These are phyloP conservation scores for Cerastis leucographa DNA, from an alignment of 2,888 invertebrate species.

Conservation along the genomic window DNA sequence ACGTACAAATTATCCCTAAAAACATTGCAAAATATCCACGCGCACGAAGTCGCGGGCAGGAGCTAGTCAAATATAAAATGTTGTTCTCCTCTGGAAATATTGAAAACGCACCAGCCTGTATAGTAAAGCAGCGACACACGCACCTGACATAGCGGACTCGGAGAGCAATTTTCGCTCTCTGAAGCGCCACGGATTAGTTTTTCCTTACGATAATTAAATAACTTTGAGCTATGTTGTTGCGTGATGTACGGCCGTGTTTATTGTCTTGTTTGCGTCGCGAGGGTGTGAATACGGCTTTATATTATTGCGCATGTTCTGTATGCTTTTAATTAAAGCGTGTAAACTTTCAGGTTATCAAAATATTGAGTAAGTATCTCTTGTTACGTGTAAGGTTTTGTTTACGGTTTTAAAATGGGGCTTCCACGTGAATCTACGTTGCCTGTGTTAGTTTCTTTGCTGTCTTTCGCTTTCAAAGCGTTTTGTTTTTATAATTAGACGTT, in stretches of 20 bases:
- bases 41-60: too few species aligned
- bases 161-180: conserved; percentile 86
- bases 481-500: background rate
- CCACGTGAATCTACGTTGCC: background rate
- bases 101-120: conserved; percentile 75
- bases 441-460: background rate
- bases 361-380: conserved; percentile 50
- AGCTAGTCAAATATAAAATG: background rate
- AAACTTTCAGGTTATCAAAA: conserved; percentile 65
- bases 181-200: conserved; percentile 88
- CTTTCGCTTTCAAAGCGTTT: background rate
- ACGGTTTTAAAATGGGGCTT: conserved; percentile 18
- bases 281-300: conserved; percentile 75
- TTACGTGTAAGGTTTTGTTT: conserved; percentile 34
- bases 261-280: conserved; percentile 79
- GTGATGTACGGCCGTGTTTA: conserved; percentile 89
- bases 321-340: conserved; percentile 68
- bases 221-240: conserved; percentile 88
- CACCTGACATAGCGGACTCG: conserved; percentile 82
- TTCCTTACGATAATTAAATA: conserved; percentile 90
- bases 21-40: too few species aligned
- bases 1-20: too few species aligned
- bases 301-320: conserved; percentile 72
- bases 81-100: background rate
- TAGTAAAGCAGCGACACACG: conserved; percentile 76